phyloP scores from a whole-genome alignment of 92 coral and sea anemone species.

The Parazoanthus atlanticus region DNA sequence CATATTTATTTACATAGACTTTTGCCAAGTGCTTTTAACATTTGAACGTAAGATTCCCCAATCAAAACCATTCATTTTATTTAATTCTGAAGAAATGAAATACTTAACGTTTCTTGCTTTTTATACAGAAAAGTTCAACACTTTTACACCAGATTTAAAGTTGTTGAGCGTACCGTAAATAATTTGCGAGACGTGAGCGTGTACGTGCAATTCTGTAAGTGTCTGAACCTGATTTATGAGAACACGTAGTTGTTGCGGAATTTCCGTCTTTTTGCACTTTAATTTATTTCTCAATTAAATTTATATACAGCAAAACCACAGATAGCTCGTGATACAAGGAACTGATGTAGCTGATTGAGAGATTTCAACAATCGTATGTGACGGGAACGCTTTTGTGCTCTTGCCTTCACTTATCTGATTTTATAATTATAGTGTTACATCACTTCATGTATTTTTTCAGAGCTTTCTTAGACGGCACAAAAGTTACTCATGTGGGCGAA shows the following conservation, averaged over 20 bases:
- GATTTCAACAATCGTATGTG: too few relatives aligned
- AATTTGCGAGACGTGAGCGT: neutral
- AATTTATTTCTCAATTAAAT: neutral
- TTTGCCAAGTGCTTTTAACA: too few relatives aligned
- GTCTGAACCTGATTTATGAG: neutral
- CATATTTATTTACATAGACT: neutral
- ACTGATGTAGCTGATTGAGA: too few relatives aligned
- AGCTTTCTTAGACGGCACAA: too few relatives aligned
- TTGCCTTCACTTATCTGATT: too few relatives aligned
- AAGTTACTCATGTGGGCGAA: too few relatives aligned
- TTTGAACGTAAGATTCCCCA: neutral
- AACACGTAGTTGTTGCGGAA: conserved; percentile 5
- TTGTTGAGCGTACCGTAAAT: neutral
- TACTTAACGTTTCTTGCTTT: neutral
- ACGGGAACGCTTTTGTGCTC: too few relatives aligned
- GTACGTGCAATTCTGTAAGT: neutral
- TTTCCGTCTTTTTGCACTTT: conserved; percentile 25
- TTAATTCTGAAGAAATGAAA: neutral
- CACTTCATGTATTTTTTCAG: too few relatives aligned
- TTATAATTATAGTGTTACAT: too few relatives aligned
- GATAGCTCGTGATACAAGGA: too few relatives aligned
- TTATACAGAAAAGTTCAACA: neutral
- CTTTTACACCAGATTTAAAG: too few relatives aligned
- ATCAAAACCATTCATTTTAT: neutral
- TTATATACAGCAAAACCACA: neutral